These are phyloP conservation scores for Pimephales promelas DNA, from an alignment of 2,113 vertebrate genomes.

Conservation along the genomic window DNA sequence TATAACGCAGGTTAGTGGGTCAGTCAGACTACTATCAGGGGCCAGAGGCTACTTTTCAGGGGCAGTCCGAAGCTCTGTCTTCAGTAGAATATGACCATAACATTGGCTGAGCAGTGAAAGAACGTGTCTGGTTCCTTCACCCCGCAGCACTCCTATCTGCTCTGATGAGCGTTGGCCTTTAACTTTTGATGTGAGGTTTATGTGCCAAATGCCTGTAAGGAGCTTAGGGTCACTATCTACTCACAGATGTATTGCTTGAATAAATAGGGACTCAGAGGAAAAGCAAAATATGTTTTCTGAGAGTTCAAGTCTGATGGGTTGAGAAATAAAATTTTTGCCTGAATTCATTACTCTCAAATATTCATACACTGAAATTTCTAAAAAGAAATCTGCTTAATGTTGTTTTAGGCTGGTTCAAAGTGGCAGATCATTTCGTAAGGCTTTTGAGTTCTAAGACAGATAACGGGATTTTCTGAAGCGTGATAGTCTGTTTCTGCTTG, in stretches of 20 bases:
- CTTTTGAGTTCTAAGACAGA: slow-evolving; percentile 17
- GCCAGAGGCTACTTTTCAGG: neutral
- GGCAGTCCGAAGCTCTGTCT: neutral
- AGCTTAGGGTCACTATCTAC: slow-evolving; percentile 39
- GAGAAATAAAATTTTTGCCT: neutral
- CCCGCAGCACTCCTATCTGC: slow-evolving; percentile 25
- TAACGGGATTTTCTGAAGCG: neutral
- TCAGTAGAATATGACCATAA: neutral
- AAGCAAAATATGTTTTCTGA: slow-evolving; percentile 24
- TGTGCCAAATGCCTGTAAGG: neutral
- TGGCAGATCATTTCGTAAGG: slow-evolving; percentile 11
- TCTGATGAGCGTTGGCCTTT: slow-evolving; percentile 33
- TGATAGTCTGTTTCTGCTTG: slow-evolving; percentile 43
- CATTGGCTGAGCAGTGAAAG: slow-evolving; percentile 7
- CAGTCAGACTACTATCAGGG: too few relatives aligned
- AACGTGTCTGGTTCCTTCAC: neutral
- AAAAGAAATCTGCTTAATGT: neutral
- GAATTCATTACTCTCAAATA: neutral
- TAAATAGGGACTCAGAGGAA: neutral
- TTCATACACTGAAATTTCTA: neutral
- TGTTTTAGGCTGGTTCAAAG: neutral
- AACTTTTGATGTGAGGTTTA: slow-evolving; percentile 39
- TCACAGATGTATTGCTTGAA: slow-evolving; percentile 24
- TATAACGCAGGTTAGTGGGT: too few relatives aligned
- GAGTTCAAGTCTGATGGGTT: neutral